Evolutionary conservation across 2,113 vertebrate species (phyloP).

Genomic region (Argyrosomus japonicus): DNA sequence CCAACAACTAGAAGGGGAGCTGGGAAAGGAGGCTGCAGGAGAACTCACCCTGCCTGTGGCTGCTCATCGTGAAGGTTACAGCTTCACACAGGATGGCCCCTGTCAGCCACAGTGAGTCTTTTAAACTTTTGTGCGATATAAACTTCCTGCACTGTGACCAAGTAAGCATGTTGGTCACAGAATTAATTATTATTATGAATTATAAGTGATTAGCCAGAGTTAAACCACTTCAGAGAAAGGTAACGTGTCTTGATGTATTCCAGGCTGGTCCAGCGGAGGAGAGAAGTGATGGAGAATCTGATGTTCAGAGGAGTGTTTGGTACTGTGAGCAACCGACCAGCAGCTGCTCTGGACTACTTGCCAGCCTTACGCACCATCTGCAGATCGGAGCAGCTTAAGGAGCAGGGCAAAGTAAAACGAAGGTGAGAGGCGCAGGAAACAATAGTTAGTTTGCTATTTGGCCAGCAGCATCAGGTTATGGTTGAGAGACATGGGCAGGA

Average conservation of each 20-base stretch:
- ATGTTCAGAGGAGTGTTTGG: constrained; percentile 83
- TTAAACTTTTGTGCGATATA: not conserved
- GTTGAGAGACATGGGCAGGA: constrained; percentile 30
- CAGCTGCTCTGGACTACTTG: constrained; percentile 88
- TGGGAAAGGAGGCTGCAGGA: constrained; percentile 76
- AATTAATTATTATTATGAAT: not conserved
- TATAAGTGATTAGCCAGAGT: not conserved
- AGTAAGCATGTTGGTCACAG: not conserved
- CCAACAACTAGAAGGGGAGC: constrained; percentile 76
- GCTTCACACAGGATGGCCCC: constrained; percentile 78
- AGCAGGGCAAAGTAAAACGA: constrained; percentile 92
- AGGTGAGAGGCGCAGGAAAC: constrained; percentile 82
- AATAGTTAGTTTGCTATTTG: too few species aligned
- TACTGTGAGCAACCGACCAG: constrained; percentile 84
- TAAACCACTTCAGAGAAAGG: not conserved
- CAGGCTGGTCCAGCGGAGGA: constrained; percentile 83
- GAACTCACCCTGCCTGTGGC: constrained; percentile 87
- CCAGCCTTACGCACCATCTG: constrained; percentile 93
- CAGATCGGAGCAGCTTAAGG: constrained; percentile 90
- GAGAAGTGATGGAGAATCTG: constrained; percentile 83
- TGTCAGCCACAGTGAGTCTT: constrained; percentile 86
- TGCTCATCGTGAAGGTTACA: constrained; percentile 73
- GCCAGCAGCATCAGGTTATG: not conserved
- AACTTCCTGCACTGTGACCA: not conserved
- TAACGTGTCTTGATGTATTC: constrained; percentile 42